phyloP scores from a whole-genome alignment of 2,888 invertebrate genomes.

The Ormyrus pomaceus region DNA sequence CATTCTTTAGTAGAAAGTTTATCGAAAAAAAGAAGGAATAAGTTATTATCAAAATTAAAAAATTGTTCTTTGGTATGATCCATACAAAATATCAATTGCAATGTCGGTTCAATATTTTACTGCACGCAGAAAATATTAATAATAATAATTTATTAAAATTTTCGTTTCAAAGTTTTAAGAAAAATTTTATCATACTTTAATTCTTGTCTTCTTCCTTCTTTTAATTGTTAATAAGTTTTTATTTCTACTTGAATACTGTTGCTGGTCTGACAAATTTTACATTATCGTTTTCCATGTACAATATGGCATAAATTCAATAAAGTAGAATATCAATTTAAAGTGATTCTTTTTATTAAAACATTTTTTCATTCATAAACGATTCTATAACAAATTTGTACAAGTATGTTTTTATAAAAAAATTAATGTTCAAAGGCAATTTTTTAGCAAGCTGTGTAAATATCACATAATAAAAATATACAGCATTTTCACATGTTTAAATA shows the following conservation, averaged over 20 bases:
- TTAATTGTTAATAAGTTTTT: slow-evolving; percentile 12
- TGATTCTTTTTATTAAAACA: slow-evolving; percentile 56
- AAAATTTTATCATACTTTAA: slow-evolving; percentile 10
- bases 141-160: slow-evolving; percentile 20
- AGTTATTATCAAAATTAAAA: neutral
- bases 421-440: neutral
- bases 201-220: slow-evolving; percentile 12
- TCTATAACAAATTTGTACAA: slow-evolving; percentile 35
- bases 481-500: too few species aligned
- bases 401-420: slow-evolving; percentile 13
- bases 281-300: slow-evolving; percentile 37
- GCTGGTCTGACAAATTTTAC: slow-evolving; percentile 15
- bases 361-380: slow-evolving; percentile 65
- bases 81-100: slow-evolving; percentile 1
- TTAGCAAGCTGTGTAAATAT: too few species aligned
- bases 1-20: slow-evolving; percentile 14
- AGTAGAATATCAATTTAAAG: slow-evolving; percentile 25
- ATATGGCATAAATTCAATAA: slow-evolving; percentile 45
- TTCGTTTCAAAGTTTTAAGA: slow-evolving; percentile 32
- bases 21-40: slow-evolving; percentile 19
- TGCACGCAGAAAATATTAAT: slow-evolving; percentile 5
- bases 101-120: neutral
- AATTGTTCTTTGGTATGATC: slow-evolving; percentile 19
- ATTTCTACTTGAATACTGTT: slow-evolving; percentile 19
- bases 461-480: neutral